Evolutionary conservation across 1,140 invertebrate species (phyloP).

Genomic region (Calliphora vicina): DNA sequence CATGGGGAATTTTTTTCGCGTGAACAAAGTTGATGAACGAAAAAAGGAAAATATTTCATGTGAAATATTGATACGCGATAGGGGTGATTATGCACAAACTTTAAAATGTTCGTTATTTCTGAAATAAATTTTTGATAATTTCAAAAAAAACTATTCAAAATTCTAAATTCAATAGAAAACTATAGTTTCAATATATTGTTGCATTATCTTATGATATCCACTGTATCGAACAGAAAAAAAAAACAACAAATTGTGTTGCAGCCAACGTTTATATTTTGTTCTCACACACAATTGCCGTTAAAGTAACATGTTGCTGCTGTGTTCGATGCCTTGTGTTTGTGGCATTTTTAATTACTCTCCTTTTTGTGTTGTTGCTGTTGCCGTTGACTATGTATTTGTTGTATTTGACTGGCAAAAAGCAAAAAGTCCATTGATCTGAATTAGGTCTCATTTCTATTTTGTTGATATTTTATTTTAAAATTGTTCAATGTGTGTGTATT

Average conservation of each 20-base stretch:
- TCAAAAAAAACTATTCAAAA: too few relatives aligned
- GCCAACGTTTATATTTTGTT: not conserved
- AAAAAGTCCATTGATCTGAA: slow-evolving; percentile 13
- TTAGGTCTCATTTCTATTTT: slow-evolving; percentile 6
- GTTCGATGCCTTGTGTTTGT: not conserved
- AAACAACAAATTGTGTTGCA: not conserved
- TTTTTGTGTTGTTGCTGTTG: not conserved
- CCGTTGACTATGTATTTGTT: not conserved
- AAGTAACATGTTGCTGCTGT: not conserved
- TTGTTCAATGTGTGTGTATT: not conserved
- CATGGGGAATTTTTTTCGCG: too few relatives aligned
- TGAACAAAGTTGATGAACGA: too few relatives aligned
- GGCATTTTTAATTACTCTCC: not conserved
- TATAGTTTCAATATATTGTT: too few relatives aligned
- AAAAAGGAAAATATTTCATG: too few relatives aligned
- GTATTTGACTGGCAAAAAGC: not conserved
- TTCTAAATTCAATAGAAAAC: too few relatives aligned
- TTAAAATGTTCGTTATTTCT: too few relatives aligned
- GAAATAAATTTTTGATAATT: too few relatives aligned
- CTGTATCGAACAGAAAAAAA: too few relatives aligned
- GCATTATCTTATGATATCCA: too few relatives aligned
- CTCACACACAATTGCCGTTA: not conserved
- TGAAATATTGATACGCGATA: too few relatives aligned
- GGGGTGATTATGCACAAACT: too few relatives aligned
- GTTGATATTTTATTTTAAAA: not conserved